Base-by-base conservation (phyloP, 2,797 vertebrate genomes). In the Liparis tanakae region DNA sequence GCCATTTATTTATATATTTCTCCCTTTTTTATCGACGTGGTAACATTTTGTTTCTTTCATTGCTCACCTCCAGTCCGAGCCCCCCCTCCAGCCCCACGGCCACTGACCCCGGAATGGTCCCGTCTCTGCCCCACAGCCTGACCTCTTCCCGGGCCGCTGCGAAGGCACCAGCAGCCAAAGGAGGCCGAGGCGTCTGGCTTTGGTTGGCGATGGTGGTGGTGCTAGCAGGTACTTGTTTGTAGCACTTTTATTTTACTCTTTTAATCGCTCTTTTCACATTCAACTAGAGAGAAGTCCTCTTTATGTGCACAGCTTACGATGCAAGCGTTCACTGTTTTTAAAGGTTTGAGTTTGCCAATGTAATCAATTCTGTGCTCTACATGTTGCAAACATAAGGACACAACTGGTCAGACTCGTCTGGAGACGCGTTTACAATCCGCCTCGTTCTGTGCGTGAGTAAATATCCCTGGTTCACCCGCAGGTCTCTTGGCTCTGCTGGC, bases 401-500 rank as follows among this genome's bases (percentile, higher is more conserved):
- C 25, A 44, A 13, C 53, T 22, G 7, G 10, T 39, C 22, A 0
- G 43, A 4, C 51, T n/a, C 3, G n/a, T n/a, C 18, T 56, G 2
- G 9, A 55, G n/a, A 25, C 30, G 25, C 25, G 4, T 30, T 30
- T 30, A 30, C 25, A 30, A 25, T 20, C 25, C 25, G 25, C 25
- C 65, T 34, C 12, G 6, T 44, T 55, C 37, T 54, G 10, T 67
- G 25, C n/a, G 0, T 7, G 37, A 12, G 7, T 72, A 20, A 63
- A 48, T 37, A 18, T 54, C 34, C 4, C 17, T 48, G 55, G 4
- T 51, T 66, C 44, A 17, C 10, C 8, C 64, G 17, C 64, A 93
- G 94, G 94, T 10, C 88, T 98, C 56, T 85, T 96, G 18, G 96
- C 96, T 3, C 93, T 99, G 80, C 86, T 99, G 85, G 94, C 93